Base-by-base conservation (phyloP, 2,113 vertebrate species). In the Orientallactaga bullata region DNA sequence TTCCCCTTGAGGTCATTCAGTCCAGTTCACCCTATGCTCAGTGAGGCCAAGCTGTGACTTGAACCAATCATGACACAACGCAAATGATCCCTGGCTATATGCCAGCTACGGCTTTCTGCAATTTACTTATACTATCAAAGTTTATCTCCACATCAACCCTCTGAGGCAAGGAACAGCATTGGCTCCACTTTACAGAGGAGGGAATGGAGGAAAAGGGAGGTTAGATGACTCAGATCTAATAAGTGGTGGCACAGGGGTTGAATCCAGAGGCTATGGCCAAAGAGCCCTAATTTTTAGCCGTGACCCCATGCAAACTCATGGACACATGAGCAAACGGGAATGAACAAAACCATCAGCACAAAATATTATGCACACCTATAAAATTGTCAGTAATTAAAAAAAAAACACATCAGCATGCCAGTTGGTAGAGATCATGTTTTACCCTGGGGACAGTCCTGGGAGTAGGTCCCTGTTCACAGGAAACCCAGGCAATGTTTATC, bases 371-470 rank as follows among this genome's bases (percentile, higher is more conserved):
- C 42, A 47, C 42, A 47, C 8, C 5, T 8, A 47, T 8, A 47
- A 47, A 47, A 47, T 47, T 47, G 42, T 47, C 42, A 47, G 42
- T 47, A 47, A 47, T 47, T 47, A 47, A 47, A 47, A 47, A 47
- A 47, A 47, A 47, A 47, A 47, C 5, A 47, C n/a, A 30, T 0
- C 39, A 47, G 73, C 32, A 23, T 26, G 73, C 6, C 28, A 6
- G 16, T 18, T 35, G 21, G 20, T 1, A 1, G 26, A 18, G 0
- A 3, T 0, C 3, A 5, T 17, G 13, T 8, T 15, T 65, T 55
- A 23, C 28, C 12, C 15, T 0, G 1, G 55, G 37, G 28, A 71
- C 32, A 4, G 32, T 18, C 16, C 12, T 28, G 2, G 73, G 63
- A 20, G 0, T 51, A 2, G 13, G 26, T 1, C 32, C 0, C 5